These are phyloP conservation scores for Syrphus vitripennis DNA, from an alignment of 2,888 invertebrate genomes.

Conservation along the genomic window DNA sequence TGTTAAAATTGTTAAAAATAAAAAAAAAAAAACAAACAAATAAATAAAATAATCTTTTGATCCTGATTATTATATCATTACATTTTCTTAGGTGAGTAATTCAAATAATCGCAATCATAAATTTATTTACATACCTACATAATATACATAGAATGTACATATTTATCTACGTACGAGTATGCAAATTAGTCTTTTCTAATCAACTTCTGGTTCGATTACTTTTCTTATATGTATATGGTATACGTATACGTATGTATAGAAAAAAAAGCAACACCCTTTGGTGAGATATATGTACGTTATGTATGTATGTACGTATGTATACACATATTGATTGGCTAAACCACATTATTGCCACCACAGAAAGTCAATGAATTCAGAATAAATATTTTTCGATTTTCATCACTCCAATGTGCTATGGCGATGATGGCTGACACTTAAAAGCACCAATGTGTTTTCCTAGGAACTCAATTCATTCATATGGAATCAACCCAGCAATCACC, in stretches of 20 bases:
- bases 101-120: too few species aligned
- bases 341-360: background rate
- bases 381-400: background rate
- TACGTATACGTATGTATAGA: too few species aligned
- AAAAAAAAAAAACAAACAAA: too few species aligned
- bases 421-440: background rate
- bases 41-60: too few species aligned
- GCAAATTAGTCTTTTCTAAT: background rate
- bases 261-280: background rate
- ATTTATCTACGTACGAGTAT: too few species aligned
- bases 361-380: background rate
- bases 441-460: background rate
- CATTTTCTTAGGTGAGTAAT: too few species aligned
- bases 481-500: background rate
- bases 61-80: too few species aligned
- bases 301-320: too few species aligned
- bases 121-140: too few species aligned
- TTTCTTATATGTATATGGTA: too few species aligned
- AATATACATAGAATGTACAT: too few species aligned
- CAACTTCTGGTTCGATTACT: background rate
- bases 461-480: background rate
- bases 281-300: background rate
- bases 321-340: background rate
- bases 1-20: too few species aligned
- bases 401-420: background rate